These are phyloP conservation scores for Sminthopsis crassicaudata DNA, from an alignment of 2,113 vertebrate species.

Conservation along the genomic window DNA sequence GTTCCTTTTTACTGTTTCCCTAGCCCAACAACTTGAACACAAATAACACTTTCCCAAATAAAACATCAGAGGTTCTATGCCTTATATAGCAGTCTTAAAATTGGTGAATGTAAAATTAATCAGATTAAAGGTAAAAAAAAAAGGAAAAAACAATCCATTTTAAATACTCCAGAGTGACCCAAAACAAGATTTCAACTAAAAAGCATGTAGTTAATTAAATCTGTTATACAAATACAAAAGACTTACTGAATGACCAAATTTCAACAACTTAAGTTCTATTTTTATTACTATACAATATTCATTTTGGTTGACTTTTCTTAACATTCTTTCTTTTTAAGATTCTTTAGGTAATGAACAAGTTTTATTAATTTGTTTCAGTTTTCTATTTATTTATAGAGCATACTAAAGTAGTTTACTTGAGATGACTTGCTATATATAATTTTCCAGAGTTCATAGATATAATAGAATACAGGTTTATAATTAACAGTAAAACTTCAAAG, in stretches of 20 bases:
- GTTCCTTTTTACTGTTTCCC: neutral
- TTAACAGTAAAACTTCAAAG: no score
- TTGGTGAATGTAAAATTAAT: neutral
- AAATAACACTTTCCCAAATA: neutral
- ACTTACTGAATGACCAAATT: neutral
- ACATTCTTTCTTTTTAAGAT: neutral
- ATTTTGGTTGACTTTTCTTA: neutral
- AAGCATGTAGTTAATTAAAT: no score
- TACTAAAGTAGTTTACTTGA: neutral
- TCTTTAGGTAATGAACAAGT: neutral
- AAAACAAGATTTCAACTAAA: no score
- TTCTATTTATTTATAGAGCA: neutral
- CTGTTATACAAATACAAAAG: no score
- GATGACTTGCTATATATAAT: neutral
- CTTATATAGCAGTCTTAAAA: neutral
- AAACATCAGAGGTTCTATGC: neutral
- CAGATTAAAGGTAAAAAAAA: neutral
- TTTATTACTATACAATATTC: neutral
- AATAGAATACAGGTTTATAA: no score
- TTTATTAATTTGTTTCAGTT: neutral
- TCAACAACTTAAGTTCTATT: neutral
- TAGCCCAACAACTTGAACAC: neutral
- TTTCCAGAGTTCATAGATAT: no score
- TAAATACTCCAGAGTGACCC: neutral
- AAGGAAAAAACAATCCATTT: neutral